phyloP scores from a whole-genome alignment of 2,888 invertebrate species.

The Philaethria dido region DNA sequence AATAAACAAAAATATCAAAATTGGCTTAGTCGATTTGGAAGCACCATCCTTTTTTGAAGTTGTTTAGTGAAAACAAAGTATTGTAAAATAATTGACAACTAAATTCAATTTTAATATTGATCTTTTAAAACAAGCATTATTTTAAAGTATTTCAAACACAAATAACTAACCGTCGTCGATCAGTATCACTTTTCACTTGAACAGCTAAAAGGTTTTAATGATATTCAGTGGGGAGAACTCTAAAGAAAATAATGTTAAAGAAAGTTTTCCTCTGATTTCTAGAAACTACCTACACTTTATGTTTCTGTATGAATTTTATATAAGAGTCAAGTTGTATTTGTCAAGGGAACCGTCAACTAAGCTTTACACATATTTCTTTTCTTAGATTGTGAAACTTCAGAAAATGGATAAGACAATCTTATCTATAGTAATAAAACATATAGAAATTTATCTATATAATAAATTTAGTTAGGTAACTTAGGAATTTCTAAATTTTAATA shows the following conservation, averaged over 20 bases:
- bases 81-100: neutral
- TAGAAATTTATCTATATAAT: no score
- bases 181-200: neutral
- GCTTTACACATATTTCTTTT: conserved; percentile 7
- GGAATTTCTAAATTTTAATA: no score
- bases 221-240: conserved; percentile 5
- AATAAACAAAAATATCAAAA: no score
- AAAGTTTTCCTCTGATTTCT: conserved; percentile 3
- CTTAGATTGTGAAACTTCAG: neutral
- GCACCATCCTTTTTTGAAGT: no score
- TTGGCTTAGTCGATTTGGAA: no score
- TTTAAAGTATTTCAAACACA: neutral
- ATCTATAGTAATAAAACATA: neutral
- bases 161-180: conserved; percentile 2
- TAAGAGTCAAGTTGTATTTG: conserved; percentile 18
- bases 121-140: neutral
- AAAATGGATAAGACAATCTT: neutral
- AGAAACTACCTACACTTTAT: conserved; percentile 10
- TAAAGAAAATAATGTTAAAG: conserved; percentile 14
- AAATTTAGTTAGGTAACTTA: no score
- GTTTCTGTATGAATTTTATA: conserved; percentile 16
- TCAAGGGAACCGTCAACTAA: conserved; percentile 17
- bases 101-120: neutral
- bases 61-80: no score
- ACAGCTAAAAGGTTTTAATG: conserved; percentile 5